Percentiles rank a stretch among this genome's conserved stretches.
Conservation (phyloP, 2,797 vertebrate genomes). For the Dryobates pubescens region DNA sequence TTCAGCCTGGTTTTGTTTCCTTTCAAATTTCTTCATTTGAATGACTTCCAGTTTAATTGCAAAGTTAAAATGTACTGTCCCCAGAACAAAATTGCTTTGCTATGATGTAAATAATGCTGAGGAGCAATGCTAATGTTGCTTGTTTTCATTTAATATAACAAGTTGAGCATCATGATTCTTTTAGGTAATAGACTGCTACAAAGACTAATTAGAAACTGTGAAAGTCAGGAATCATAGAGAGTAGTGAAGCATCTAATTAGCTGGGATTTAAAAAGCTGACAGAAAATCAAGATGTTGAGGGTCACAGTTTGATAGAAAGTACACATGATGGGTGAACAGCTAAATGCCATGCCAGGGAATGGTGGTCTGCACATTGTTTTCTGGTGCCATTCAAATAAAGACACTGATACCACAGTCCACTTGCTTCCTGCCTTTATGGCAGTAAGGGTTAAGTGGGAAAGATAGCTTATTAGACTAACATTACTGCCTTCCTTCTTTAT, state of each 20-base stretch:
- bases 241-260: constrained; percentile 37
- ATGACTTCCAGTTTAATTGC: neutral
- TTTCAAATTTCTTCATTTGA: neutral
- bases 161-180: constrained; percentile 59
- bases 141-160: neutral
- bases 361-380: neutral
- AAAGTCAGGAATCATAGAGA: constrained; percentile 27
- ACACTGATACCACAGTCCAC: neutral
- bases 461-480: neutral
- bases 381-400: neutral
- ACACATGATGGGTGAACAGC: neutral
- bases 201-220: constrained; percentile 58
- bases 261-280: constrained; percentile 13
- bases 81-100: neutral
- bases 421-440: neutral
- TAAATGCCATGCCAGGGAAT: neutral
- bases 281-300: constrained; percentile 47
- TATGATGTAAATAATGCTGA: neutral
- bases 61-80: neutral
- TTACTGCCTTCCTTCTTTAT: neutral
- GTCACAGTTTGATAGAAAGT: neutral
- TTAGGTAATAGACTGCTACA: constrained; percentile 48
- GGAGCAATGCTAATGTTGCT: neutral
- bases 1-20: neutral
- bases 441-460: neutral